Evolutionary conservation across 2,888 invertebrate genomes (phyloP), one percentile per base, ranked within the genome.

Genomic region (Julus scandinavius): DNA sequence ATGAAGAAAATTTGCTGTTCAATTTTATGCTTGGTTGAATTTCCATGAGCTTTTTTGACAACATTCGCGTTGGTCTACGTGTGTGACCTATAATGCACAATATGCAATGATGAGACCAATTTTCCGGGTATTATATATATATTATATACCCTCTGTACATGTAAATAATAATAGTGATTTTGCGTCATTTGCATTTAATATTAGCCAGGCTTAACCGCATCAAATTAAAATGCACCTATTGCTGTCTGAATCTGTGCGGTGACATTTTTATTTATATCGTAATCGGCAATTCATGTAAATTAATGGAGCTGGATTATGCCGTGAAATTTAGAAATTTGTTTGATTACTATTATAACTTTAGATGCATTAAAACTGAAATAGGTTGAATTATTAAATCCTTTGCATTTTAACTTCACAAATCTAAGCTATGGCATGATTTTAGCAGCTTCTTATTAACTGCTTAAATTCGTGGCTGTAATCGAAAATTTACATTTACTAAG

Each of bases 1-100:
- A 72, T 72, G 72, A 29, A 72, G 72, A 17, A 72, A 72, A 72
- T 72, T 72, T 72, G 72, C 72, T 72, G 72, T 29, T 72, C 72
- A 72, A 72, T 72, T 72, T 72, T 72, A 72, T 72, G 72, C 72
- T 72, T 29, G 29, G 72, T 72, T 72, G 72, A 72, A 72, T 72
- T 72, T 72, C 72, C 72, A 29, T 29, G 29, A 29, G 72, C 72
- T 72, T 72, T 20, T 72, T 54, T 72, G 58, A 58, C 58, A n/a
- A 58, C n/a, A 58, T 58, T 58, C 58, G 58, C n/a, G n/a, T 72
- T 72, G 72, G 72, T 29, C 72, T 72, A 72, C 72, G 72, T 29
- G 72, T 72, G 29, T 29, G 72, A 29, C 72, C 29, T 72, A 72
- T 72, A 72, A 72, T 72, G 9, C 72, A 29, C 72, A 72, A 72